Conservation (phyloP, 2,797 vertebrate genomes). For the Galago senegalensis region DNA sequence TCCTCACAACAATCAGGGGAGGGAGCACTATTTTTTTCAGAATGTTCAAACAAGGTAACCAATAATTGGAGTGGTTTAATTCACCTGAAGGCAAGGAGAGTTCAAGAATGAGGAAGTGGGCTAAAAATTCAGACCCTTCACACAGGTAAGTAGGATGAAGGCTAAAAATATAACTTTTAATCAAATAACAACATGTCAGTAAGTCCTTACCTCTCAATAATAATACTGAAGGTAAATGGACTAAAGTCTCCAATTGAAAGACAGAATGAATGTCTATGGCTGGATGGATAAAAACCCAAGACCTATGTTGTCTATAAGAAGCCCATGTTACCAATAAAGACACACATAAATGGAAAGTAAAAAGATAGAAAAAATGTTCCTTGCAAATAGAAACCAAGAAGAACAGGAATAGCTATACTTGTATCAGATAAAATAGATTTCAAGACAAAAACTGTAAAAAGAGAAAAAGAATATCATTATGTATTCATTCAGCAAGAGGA, state of each 20-base stretch:
- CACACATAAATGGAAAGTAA: neutral
- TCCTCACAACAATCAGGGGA: neutral
- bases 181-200: neutral
- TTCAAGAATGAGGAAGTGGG: neutral
- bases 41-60: neutral
- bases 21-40: neutral
- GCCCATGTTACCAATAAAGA: neutral
- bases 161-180: constrained; percentile 14
- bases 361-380: neutral
- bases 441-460: neutral
- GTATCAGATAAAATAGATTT: neutral
- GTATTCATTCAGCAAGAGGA: neutral
- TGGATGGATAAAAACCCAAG: neutral
- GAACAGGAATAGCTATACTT: neutral
- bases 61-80: neutral
- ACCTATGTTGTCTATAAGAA: neutral
- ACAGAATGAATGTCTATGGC: neutral
- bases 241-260: neutral
- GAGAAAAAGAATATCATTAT: neutral
- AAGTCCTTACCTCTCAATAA: neutral
- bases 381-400: neutral
- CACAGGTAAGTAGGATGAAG: neutral
- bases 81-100: neutral
- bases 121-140: neutral
- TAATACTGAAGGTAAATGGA: neutral